Evolutionary conservation across 1,140 invertebrate genomes (phyloP).

Genomic region (Ceratina calcarata): DNA sequence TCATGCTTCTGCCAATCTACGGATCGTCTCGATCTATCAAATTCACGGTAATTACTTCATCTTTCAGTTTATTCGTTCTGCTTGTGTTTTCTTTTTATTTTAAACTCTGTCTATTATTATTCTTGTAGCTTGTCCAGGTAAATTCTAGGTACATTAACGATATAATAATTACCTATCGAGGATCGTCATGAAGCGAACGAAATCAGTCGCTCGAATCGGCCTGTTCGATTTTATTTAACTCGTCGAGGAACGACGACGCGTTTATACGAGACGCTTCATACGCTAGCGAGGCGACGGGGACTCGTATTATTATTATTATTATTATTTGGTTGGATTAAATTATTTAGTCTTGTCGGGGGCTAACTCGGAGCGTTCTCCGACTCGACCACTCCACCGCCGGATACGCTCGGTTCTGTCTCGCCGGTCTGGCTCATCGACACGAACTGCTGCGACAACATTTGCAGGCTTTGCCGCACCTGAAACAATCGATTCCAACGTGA

Average conservation of each 20-base stretch:
- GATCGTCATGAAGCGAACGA: too few species aligned
- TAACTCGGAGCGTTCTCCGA: slow-evolving; percentile 76
- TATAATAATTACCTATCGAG: too few species aligned
- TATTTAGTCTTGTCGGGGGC: slow-evolving; percentile 56
- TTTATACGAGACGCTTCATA: slow-evolving; percentile 69
- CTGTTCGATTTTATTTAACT: not conserved
- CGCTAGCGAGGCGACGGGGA: slow-evolving; percentile 70
- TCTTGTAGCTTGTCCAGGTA: too few species aligned
- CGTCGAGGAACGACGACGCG: slow-evolving; percentile 21
- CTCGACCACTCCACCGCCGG: slow-evolving; percentile 60
- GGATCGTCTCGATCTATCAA: too few species aligned
- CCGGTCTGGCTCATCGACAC: slow-evolving; percentile 71
- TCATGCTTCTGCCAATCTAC: too few species aligned
- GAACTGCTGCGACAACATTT: slow-evolving; percentile 75
- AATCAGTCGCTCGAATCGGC: too few species aligned
- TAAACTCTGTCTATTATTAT: too few species aligned
- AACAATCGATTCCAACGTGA: slow-evolving; percentile 3
- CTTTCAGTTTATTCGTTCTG: too few species aligned
- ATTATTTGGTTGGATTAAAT: slow-evolving; percentile 63
- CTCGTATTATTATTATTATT: slow-evolving; percentile 45
- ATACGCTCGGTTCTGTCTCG: slow-evolving; percentile 59
- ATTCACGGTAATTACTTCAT: too few species aligned
- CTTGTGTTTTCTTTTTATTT: too few species aligned
- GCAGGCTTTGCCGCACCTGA: slow-evolving; percentile 75
- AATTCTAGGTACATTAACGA: too few species aligned